phyloP scores from a whole-genome alignment of 2,797 vertebrate species.

The Lophius americanus region DNA sequence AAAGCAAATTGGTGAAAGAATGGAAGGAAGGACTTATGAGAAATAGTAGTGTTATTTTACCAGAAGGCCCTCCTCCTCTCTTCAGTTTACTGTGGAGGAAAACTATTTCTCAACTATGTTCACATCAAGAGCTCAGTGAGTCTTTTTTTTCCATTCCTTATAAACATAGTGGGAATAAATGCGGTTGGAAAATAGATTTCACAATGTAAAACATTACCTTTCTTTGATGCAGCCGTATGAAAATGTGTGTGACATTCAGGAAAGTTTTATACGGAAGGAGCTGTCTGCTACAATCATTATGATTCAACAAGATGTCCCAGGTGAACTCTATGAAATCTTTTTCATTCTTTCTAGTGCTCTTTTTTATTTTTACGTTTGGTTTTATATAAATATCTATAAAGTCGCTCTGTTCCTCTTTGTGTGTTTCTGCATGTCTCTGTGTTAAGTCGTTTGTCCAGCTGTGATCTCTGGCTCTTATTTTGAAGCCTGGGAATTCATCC shows the following conservation, averaged over 20 bases:
- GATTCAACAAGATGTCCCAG: no score
- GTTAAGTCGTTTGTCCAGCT: constrained; percentile 53
- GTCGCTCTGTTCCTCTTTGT: background rate
- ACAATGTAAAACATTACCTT: background rate
- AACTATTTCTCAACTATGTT: background rate
- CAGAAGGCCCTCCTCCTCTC: constrained; percentile 29
- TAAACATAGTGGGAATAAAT: background rate
- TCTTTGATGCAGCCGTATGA: background rate
- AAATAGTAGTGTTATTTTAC: constrained; percentile 38
- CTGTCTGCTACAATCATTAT: no score
- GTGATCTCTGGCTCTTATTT: constrained; percentile 50
- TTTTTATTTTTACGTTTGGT: background rate
- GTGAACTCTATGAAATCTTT: background rate
- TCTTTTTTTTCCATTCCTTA: constrained; percentile 2
- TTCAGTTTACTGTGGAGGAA: background rate
- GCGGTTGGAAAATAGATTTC: background rate
- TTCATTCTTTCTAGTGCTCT: background rate
- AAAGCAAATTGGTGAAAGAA: constrained; percentile 21
- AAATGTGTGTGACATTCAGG: background rate
- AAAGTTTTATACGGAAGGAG: no score
- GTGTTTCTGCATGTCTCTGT: constrained; percentile 1
- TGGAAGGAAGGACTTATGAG: constrained; percentile 41
- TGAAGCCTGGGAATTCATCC: constrained; percentile 54
- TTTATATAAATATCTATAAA: background rate
- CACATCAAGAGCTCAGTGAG: background rate